A percentile compares a stretch with the other conserved stretches of the same genome.
Evolutionary conservation across 2,888 invertebrate species (phyloP).

Genomic region (Lasius platythorax): DNA sequence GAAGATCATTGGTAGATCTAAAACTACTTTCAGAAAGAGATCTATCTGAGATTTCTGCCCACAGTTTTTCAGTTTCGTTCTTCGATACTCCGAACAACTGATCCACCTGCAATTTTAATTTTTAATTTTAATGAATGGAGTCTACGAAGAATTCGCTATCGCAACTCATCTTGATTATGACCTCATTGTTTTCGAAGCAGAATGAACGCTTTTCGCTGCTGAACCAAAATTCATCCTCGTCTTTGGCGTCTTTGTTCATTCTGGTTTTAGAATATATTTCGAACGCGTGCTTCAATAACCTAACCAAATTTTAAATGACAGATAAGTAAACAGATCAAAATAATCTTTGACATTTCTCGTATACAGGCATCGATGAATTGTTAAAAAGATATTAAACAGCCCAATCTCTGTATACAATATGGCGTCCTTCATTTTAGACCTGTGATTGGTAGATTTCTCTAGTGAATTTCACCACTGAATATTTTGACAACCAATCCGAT

Average conservation of each 20-base stretch:
- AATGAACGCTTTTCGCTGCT: conserved; percentile 91
- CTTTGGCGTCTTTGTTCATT: conserved; percentile 81
- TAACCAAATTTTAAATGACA: neutral
- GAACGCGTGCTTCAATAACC: neutral
- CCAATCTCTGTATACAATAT: neutral
- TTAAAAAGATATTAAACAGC: neutral
- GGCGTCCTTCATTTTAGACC: neutral
- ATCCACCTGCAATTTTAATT: conserved; percentile 84
- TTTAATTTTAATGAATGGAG: neutral
- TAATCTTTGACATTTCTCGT: conserved; percentile 4
- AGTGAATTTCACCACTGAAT: neutral
- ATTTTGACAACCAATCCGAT: neutral
- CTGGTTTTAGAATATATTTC: neutral
- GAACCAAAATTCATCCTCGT: conserved; percentile 93
- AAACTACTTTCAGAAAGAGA: conserved; percentile 78
- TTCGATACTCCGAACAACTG: conserved; percentile 87
- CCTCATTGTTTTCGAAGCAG: conserved; percentile 93
- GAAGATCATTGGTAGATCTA: conserved; percentile 76
- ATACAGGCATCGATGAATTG: neutral
- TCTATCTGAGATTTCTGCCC: conserved; percentile 82
- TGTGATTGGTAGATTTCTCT: neutral
- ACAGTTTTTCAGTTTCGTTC: conserved; percentile 83
- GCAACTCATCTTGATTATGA: conserved; percentile 78
- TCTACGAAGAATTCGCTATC: neutral
- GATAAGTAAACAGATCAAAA: neutral